Conservation (phyloP, 2,797 vertebrate genomes). For the Tokudaia tokunoshimensis region DNA sequence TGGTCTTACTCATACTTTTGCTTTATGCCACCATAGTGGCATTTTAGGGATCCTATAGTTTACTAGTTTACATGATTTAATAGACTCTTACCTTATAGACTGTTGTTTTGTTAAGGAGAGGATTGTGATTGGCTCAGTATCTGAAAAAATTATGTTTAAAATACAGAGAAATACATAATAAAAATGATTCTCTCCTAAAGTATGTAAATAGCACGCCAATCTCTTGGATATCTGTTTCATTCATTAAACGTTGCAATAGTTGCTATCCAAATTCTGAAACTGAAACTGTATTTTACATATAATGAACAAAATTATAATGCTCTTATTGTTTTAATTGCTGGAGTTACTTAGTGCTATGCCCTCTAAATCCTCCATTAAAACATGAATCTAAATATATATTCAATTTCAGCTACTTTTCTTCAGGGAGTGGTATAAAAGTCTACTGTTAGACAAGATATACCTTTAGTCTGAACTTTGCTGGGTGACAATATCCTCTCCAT, state of each 20-base stretch:
- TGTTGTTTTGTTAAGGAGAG: not conserved
- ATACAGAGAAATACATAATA: not conserved
- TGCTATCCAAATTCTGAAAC: not conserved
- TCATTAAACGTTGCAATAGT: not conserved
- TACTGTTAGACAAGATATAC: not conserved
- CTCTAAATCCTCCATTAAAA: conserved; percentile 10
- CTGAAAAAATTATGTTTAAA: conserved; percentile 51
- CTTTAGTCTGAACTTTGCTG: not conserved
- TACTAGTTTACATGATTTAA: not conserved
- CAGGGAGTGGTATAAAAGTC: not conserved
- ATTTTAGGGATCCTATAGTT: not conserved
- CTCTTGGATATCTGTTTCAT: not conserved
- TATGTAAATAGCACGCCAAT: not conserved
- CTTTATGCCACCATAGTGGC: not conserved
- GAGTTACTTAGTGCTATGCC: not conserved
- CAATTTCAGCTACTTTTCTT: not conserved
- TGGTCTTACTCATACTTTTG: no score
- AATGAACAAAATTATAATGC: not conserved
- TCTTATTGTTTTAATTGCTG: not conserved
- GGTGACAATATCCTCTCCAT: not conserved
- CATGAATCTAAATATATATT: not conserved
- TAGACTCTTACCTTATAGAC: not conserved
- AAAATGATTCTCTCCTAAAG: not conserved
- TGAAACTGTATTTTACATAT: not conserved
- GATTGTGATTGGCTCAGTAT: not conserved